A percentile compares a stretch with the other conserved stretches of the same genome.
Evolutionary conservation across 2,888 invertebrate genomes (phyloP).

Genomic region (Lasioglossum morio): DNA sequence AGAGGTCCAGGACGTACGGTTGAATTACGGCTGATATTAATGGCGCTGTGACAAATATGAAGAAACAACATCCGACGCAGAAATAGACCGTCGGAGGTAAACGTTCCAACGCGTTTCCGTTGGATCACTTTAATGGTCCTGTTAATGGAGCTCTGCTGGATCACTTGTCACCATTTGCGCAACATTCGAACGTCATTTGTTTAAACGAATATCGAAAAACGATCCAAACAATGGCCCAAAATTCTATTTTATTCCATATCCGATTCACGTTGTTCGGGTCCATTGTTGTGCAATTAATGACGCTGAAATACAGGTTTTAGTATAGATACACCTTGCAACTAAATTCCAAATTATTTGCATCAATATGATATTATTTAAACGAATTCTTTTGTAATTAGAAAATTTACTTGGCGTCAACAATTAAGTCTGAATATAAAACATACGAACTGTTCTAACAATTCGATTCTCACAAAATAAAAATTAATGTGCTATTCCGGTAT

Average conservation of each 20-base stretch:
- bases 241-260: neutral
- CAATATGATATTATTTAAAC: neutral
- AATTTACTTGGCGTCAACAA: no score
- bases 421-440: no score
- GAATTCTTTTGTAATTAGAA: neutral
- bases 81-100: slow-evolving; percentile 63
- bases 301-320: neutral
- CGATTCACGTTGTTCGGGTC: neutral
- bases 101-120: slow-evolving; percentile 55
- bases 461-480: no score
- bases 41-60: slow-evolving; percentile 75
- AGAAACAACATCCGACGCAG: slow-evolving; percentile 65
- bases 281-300: neutral
- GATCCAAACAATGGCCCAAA: neutral
- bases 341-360: neutral
- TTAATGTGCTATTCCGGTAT: neutral
- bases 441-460: no score
- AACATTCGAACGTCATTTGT: neutral
- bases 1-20: slow-evolving; percentile 66
- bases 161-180: neutral
- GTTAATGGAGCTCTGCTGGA: slow-evolving; percentile 31
- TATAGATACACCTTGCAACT: neutral
- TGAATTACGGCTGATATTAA: slow-evolving; percentile 77
- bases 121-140: slow-evolving; percentile 56
- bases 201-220: neutral